Conservation (phyloP, 2,888 invertebrate genomes). For the Tetragonisca angustula region DNA sequence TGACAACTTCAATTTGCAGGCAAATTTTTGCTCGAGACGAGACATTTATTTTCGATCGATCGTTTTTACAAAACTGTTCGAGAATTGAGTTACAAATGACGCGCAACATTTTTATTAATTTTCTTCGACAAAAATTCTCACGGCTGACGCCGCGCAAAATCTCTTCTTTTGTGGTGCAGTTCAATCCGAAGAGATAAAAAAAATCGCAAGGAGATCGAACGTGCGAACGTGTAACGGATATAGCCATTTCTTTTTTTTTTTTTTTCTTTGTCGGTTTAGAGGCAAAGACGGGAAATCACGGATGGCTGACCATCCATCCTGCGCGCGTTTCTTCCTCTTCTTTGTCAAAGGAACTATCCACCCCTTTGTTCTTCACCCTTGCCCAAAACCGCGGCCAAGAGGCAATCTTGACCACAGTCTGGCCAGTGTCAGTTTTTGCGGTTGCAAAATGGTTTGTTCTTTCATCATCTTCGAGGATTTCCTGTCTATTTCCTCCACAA, state of each 20-base stretch:
- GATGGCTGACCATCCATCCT: conserved; percentile 76
- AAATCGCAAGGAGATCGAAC: conserved; percentile 18
- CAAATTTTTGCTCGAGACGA: neutral
- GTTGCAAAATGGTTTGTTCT: conserved; percentile 48
- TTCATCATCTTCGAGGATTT: conserved; percentile 52
- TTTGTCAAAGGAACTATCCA: conserved; percentile 52
- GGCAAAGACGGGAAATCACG: conserved; percentile 72
- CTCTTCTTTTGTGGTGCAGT: neutral
- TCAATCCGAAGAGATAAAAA: neutral
- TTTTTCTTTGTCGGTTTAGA: conserved; percentile 21
- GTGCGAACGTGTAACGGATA: conserved; percentile 55
- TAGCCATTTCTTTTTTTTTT: conserved; percentile 25
- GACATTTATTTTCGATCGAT: neutral
- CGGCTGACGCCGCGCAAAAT: no score
- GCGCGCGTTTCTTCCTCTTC: conserved; percentile 55
- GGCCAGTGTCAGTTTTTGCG: conserved; percentile 63
- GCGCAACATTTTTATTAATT: neutral
- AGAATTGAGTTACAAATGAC: neutral
- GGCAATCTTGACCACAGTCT: conserved; percentile 64
- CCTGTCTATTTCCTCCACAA: conserved; percentile 49
- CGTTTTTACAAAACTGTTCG: neutral
- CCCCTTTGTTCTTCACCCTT: conserved; percentile 59
- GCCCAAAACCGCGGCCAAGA: conserved; percentile 31
- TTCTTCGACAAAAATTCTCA: neutral
- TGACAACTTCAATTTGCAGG: neutral